These are phyloP conservation scores for Lochmaea crataegi DNA, from an alignment of 2,888 invertebrate species.

Conservation along the genomic window DNA sequence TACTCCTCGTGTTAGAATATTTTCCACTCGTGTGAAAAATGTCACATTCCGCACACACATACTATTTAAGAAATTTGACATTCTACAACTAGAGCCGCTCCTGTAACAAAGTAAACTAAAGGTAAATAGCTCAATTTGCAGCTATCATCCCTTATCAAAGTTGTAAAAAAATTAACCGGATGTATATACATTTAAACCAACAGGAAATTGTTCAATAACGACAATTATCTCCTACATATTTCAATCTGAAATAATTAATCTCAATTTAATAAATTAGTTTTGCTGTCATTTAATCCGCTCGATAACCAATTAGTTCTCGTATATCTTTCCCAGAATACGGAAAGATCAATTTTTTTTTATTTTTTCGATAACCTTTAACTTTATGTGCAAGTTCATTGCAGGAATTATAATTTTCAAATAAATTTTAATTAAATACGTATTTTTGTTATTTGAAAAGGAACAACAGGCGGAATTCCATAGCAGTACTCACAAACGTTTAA, in stretches of 20 bases:
- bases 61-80: too few species aligned
- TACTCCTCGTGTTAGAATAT: too few species aligned
- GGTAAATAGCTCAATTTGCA: constrained; percentile 11
- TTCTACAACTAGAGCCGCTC: neutral
- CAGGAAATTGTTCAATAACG: constrained; percentile 50
- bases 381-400: neutral
- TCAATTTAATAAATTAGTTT: constrained; percentile 36
- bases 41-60: too few species aligned
- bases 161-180: constrained; percentile 45
- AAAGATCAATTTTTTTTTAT: constrained; percentile 9
- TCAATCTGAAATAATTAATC: constrained; percentile 35
- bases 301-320: constrained; percentile 20
- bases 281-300: constrained; percentile 29
- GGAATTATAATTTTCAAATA: too few species aligned
- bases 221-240: constrained; percentile 19
- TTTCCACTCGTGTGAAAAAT: too few species aligned
- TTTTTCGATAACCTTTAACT: constrained; percentile 8
- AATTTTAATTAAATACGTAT: neutral
- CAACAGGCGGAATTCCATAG: neutral
- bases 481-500: constrained; percentile 22
- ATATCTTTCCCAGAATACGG: neutral
- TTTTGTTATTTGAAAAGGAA: neutral
- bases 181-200: constrained; percentile 46
- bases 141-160: constrained; percentile 18
- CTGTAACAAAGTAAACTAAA: constrained; percentile 16